These are phyloP conservation scores for Microtus oregoni DNA, from an alignment of 2,113 vertebrate genomes.

Conservation along the genomic window DNA sequence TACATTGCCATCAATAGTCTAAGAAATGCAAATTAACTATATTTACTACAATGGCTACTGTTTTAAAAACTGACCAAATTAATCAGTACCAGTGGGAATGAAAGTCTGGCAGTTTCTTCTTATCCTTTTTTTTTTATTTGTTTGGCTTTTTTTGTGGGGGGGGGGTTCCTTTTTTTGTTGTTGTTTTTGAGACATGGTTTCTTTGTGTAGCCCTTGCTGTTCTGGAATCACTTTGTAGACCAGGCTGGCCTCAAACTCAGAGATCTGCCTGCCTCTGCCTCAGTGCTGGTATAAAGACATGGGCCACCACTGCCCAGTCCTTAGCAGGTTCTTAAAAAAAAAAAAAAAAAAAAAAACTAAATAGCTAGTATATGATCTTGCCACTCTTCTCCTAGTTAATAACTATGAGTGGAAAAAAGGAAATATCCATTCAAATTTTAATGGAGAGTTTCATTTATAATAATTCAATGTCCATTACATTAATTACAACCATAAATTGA, in stretches of 20 bases:
- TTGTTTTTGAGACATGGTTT: neutral
- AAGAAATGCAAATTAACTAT: neutral
- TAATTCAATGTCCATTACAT: neutral
- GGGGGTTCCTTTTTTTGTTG: too few species aligned
- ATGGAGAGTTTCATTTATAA: constrained; percentile 3
- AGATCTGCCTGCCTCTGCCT: neutral
- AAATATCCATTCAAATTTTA: constrained; percentile 2
- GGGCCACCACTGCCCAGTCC: neutral
- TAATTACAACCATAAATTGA: neutral
- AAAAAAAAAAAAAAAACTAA: neutral
- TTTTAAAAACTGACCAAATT: neutral
- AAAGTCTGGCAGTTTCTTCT: neutral
- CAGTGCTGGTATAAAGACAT: neutral
- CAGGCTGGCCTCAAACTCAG: neutral
- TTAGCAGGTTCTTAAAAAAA: neutral
- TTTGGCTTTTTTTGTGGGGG: too few species aligned
- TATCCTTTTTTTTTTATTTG: too few species aligned
- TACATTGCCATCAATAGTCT: neutral
- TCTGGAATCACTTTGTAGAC: neutral
- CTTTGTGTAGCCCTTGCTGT: neutral
- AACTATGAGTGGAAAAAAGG: neutral
- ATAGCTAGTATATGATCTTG: neutral
- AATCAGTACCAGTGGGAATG: neutral
- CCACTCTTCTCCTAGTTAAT: neutral
- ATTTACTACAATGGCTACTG: neutral